These are phyloP conservation scores for Morelia viridis DNA, from an alignment of 2,797 vertebrate species.

Conservation along the genomic window DNA sequence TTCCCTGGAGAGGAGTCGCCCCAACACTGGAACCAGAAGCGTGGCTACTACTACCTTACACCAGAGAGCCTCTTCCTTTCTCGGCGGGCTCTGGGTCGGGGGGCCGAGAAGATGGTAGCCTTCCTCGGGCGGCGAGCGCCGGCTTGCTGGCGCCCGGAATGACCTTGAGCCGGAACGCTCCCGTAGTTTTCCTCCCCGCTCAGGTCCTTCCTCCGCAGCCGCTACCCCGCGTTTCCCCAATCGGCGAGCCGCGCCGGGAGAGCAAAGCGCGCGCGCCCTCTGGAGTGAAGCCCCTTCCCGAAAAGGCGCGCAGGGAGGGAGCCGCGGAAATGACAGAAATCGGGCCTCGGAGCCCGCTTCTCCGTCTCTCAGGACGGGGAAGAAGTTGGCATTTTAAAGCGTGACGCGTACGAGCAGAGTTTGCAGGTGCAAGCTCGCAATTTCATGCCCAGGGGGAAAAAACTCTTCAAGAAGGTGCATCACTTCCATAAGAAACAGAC, in stretches of 20 bases:
- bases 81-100: not conserved
- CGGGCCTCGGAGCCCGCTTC: not conserved
- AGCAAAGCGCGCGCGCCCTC: not conserved
- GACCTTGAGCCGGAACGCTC: constrained; percentile 14
- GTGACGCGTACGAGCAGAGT: not conserved
- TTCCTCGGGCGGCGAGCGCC: not conserved
- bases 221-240: too few relatives aligned
- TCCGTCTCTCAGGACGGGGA: not conserved
- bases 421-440: not conserved
- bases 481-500: not conserved
- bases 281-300: not conserved
- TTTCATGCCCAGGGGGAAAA: not conserved
- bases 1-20: accelerated
- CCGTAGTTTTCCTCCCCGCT: not conserved
- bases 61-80: not conserved
- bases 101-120: too few relatives aligned
- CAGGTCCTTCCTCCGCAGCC: not conserved
- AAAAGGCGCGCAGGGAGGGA: not conserved
- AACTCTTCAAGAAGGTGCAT: not conserved
- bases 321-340: not conserved
- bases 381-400: not conserved
- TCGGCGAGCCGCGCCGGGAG: not conserved
- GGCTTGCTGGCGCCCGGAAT: not conserved
- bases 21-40: not conserved
- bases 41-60: not conserved